A percentile compares a stretch with the other conserved stretches of the same genome.
Conservation (phyloP, 2,888 invertebrate genomes). For the Drosophila infuscata region DNA sequence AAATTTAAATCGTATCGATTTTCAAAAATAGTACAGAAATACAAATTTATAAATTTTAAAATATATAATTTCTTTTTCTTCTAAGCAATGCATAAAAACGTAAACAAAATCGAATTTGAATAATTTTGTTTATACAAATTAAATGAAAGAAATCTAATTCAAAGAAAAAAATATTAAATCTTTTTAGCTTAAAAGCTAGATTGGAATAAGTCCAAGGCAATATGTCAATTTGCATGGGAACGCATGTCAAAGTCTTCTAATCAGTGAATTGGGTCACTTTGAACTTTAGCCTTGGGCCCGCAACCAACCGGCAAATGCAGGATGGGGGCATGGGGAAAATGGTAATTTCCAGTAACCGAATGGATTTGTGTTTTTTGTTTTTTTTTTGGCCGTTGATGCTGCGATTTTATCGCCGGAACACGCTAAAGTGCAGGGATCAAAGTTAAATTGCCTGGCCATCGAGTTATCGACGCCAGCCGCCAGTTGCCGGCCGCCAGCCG, state of each 20-base stretch:
- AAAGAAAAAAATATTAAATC: background rate
- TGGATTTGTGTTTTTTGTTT: slow-evolving; percentile 13
- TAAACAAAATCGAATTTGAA: background rate
- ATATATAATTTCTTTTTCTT: background rate
- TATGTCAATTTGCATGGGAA: slow-evolving; percentile 75
- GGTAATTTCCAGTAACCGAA: slow-evolving; percentile 28
- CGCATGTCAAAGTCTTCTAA: slow-evolving; percentile 49
- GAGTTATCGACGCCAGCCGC: slow-evolving; percentile 63
- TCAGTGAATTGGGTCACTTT: slow-evolving; percentile 78
- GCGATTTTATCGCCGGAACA: slow-evolving; percentile 77
- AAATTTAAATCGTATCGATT: background rate
- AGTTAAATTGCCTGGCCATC: slow-evolving; percentile 69
- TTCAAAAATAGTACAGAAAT: background rate
- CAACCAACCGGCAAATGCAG: slow-evolving; percentile 19
- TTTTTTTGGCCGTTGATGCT: slow-evolving; percentile 20
- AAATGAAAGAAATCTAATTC: background rate
- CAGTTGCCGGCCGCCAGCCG: slow-evolving; percentile 38
- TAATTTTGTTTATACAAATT: background rate
- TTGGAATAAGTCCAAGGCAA: slow-evolving; percentile 12
- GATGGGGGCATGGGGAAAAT: slow-evolving; percentile 14
- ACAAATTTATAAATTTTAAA: background rate
- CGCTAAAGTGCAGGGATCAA: slow-evolving; percentile 79
- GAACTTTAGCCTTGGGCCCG: slow-evolving; percentile 76
- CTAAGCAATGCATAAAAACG: background rate
- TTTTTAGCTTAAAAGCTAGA: background rate